Evolutionary conservation across 2,797 vertebrate genomes (phyloP).

Genomic region (Sparus aurata): DNA sequence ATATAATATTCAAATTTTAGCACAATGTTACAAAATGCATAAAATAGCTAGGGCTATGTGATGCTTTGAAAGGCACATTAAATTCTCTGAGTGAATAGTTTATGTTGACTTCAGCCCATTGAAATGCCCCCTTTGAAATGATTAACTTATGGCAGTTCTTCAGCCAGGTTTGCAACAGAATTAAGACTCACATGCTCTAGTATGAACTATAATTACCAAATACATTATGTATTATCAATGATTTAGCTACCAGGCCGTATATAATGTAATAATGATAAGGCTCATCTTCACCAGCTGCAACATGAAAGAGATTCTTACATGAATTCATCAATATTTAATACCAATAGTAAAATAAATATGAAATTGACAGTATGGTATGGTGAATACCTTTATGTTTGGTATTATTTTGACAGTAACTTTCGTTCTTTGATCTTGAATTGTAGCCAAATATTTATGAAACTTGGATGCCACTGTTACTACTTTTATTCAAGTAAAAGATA

Average conservation of each 20-base stretch:
- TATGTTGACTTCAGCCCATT: neutral
- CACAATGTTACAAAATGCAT: neutral
- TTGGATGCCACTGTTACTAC: neutral
- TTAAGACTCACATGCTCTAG: no score
- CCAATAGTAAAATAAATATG: neutral
- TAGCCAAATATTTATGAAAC: neutral
- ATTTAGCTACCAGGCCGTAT: no score
- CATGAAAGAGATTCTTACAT: neutral
- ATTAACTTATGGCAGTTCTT: neutral
- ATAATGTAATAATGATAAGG: neutral
- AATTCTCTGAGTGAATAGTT: neutral
- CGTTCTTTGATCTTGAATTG: neutral
- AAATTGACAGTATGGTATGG: no score
- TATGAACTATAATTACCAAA: no score
- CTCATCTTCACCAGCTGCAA: neutral
- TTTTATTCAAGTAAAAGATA: neutral
- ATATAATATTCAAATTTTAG: no score
- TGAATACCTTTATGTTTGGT: no score
- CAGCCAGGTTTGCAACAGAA: neutral
- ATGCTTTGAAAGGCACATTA: neutral
- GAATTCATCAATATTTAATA: no score
- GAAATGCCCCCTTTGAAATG: conserved; percentile 11
- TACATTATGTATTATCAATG: no score
- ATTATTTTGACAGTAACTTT: no score
- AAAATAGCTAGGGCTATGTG: conserved; percentile 1